These are phyloP conservation scores for Euwallacea similis DNA, from an alignment of 1,140 invertebrate genomes.

Conservation along the genomic window DNA sequence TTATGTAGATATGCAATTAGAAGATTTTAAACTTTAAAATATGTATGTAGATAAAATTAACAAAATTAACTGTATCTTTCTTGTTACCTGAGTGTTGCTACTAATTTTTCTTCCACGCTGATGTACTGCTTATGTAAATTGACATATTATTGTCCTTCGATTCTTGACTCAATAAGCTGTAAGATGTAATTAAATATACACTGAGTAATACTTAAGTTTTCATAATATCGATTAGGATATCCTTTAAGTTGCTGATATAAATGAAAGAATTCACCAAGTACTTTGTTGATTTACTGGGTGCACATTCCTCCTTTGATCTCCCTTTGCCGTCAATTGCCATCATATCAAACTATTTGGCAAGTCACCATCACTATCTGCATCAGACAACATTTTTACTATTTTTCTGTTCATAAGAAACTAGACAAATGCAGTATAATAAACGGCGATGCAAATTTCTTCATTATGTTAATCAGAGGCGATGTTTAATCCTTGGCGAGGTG, in stretches of 20 bases:
- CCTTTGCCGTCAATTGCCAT: background rate
- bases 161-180: background rate
- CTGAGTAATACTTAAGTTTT: background rate
- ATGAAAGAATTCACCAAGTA: slow-evolving; percentile 8
- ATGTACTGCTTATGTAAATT: slow-evolving; percentile 8
- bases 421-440: background rate
- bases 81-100: background rate
- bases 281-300: slow-evolving; percentile 5
- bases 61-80: background rate
- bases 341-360: background rate
- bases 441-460: background rate
- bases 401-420: background rate
- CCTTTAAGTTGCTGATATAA: slow-evolving; percentile 5
- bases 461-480: background rate
- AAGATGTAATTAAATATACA: background rate
- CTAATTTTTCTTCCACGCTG: slow-evolving; percentile 5
- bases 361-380: slow-evolving; percentile 4
- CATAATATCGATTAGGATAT: background rate
- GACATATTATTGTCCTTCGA: background rate
- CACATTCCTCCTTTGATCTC: background rate
- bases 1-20: background rate
- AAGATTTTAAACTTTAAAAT: background rate
- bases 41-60: background rate
- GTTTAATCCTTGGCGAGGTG: background rate
- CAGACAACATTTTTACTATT: background rate